Evolutionary conservation across 2,888 invertebrate genomes (phyloP).

Genomic region (Lottia scabra): DNA sequence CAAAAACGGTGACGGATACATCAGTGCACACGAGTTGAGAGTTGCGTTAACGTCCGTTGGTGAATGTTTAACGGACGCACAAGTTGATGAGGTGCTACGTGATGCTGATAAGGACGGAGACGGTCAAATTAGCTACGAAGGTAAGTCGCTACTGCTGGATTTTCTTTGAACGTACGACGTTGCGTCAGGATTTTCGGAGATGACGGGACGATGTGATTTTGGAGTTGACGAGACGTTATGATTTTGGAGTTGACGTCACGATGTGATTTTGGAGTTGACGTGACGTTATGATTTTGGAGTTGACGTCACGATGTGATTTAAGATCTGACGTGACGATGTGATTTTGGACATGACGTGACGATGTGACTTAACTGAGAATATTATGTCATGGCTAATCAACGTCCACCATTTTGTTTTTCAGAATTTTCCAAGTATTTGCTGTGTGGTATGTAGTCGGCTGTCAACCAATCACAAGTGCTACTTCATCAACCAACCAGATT

Average conservation of each 20-base stretch:
- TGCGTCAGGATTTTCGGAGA: too few relatives aligned
- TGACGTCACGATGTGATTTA: too few relatives aligned
- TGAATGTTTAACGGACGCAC: background rate
- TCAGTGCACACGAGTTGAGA: background rate
- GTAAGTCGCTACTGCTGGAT: background rate
- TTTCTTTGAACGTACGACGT: too few relatives aligned
- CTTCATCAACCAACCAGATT: background rate
- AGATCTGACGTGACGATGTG: too few relatives aligned
- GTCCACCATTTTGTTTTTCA: background rate
- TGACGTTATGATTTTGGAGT: too few relatives aligned
- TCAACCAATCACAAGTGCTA: background rate
- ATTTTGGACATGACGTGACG: too few relatives aligned
- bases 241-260: too few relatives aligned
- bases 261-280: too few relatives aligned
- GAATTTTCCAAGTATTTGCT: background rate
- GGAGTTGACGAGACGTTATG: too few relatives aligned
- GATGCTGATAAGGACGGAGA: conserved; percentile 1
- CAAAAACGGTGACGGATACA: background rate
- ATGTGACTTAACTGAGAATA: too few relatives aligned
- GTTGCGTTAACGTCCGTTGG: background rate
- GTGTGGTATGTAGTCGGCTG: background rate
- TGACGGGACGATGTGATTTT: too few relatives aligned
- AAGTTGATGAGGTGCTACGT: background rate
- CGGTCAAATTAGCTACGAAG: background rate
- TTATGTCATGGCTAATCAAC: too few relatives aligned